phyloP scores from a whole-genome alignment of 2,797 vertebrate species.

The Chlorospingus semifuscus region DNA sequence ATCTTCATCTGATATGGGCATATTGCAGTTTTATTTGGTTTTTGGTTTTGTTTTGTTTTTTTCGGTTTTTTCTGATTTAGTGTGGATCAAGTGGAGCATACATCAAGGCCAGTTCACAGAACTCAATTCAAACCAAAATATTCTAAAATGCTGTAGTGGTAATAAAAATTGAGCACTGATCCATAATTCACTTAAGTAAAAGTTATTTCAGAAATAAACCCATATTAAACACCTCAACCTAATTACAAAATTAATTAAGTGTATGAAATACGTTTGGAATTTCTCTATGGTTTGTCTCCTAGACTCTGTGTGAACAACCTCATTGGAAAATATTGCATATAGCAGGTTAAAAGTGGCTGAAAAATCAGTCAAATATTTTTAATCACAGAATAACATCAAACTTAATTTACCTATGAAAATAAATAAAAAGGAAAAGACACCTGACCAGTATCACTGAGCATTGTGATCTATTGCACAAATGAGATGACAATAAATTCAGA shows the following conservation, averaged over 20 bases:
- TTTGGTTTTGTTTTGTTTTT: too few species aligned
- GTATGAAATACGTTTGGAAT: neutral
- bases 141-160: neutral
- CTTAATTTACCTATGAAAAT: neutral
- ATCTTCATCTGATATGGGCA: neutral
- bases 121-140: neutral
- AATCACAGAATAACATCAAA: neutral
- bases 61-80: neutral
- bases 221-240: neutral
- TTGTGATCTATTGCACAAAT: neutral
- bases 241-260: neutral
- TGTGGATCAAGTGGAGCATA: rapidly evolving
- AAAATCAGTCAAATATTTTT: neutral
- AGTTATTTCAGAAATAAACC: neutral
- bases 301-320: neutral
- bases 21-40: rapidly evolving
- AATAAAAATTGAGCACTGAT: neutral
- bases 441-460: neutral
- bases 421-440: neutral
- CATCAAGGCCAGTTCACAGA: neutral
- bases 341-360: neutral
- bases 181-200: neutral
- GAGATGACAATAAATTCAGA: neutral
- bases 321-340: neutral
- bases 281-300: neutral